Conservation (phyloP, 2,888 invertebrate genomes). For the Criorhina ranunculi region DNA sequence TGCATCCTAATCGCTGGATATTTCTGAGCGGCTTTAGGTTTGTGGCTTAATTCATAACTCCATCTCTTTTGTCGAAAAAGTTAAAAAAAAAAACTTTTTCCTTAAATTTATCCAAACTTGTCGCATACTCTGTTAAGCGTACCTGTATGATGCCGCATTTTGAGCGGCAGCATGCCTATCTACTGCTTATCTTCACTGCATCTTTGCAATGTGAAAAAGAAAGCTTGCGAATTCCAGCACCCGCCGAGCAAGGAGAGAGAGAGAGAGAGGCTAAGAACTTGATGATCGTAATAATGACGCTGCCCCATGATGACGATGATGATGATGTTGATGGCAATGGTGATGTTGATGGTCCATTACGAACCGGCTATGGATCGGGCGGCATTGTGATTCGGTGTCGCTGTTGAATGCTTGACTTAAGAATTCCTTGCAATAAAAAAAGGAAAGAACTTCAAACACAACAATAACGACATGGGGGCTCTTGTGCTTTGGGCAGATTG, state of each 20-base stretch:
- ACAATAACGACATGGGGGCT: constrained; percentile 55
- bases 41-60: too few relatives aligned
- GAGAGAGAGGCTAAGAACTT: constrained; percentile 28
- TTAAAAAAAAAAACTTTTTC: too few relatives aligned
- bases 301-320: constrained; percentile 51
- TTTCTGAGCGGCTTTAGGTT: too few relatives aligned
- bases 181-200: constrained; percentile 65
- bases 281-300: constrained; percentile 62
- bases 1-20: too few relatives aligned
- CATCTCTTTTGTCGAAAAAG: too few relatives aligned
- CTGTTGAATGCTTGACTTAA: constrained; percentile 70
- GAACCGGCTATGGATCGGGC: constrained; percentile 45
- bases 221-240: constrained; percentile 74
- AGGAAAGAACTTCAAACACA: constrained; percentile 32
- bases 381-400: constrained; percentile 69
- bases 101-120: constrained; percentile 41
- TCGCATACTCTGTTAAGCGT: constrained; percentile 44
- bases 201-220: constrained; percentile 72
- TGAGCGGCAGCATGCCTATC: constrained; percentile 70
- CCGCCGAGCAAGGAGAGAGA: constrained; percentile 38
- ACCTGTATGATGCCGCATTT: constrained; percentile 66
- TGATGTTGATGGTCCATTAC: constrained; percentile 33
- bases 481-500: constrained; percentile 48
- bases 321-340: constrained; percentile 40
- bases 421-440: constrained; percentile 60